A percentile compares a stretch with the other conserved stretches of the same genome.
These are phyloP conservation scores for Lepeophtheirus nordmannii DNA, from an alignment of 2,888 invertebrate genomes.

Conservation along the genomic window DNA sequence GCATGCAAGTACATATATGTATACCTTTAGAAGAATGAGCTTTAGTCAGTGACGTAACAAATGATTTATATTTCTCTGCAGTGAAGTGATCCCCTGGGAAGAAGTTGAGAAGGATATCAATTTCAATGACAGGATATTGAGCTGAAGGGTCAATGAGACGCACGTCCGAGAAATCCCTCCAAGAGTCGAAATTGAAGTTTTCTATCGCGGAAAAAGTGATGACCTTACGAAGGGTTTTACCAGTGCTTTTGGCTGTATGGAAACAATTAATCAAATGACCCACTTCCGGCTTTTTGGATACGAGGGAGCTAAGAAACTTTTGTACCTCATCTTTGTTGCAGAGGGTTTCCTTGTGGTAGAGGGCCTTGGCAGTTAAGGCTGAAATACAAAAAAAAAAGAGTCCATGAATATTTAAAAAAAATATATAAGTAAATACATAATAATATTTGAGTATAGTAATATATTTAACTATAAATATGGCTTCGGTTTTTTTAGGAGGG, in stretches of 20 bases:
- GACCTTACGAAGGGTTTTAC: constrained; percentile 13
- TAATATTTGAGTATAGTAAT: no score
- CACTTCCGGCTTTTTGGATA: constrained; percentile 20
- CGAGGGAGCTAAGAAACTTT: constrained; percentile 17
- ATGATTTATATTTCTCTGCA: constrained; percentile 22
- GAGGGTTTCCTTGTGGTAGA: constrained; percentile 23
- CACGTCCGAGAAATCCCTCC: constrained; percentile 23
- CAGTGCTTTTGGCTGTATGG: constrained; percentile 18
- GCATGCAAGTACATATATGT: no score
- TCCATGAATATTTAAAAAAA: no score
- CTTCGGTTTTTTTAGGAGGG: no score
- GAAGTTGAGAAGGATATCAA: constrained; percentile 24
- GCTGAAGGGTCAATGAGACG: constrained; percentile 20
- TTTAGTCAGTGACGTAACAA: constrained; percentile 20
- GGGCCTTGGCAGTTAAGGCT: constrained; percentile 23
- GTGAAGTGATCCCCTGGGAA: constrained; percentile 25
- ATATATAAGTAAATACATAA: no score
- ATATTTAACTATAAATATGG: no score
- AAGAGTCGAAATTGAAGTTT: constrained; percentile 19
- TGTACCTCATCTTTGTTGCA: constrained; percentile 23
- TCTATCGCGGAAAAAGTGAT: constrained; percentile 20
- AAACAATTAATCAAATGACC: constrained; percentile 24
- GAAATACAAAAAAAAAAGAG: constrained; percentile 8
- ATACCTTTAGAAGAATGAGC: constrained; percentile 16
- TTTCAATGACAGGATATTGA: constrained; percentile 23